These are phyloP conservation scores for Biston betularia DNA, from an alignment of 2,888 invertebrate species.

Conservation along the genomic window DNA sequence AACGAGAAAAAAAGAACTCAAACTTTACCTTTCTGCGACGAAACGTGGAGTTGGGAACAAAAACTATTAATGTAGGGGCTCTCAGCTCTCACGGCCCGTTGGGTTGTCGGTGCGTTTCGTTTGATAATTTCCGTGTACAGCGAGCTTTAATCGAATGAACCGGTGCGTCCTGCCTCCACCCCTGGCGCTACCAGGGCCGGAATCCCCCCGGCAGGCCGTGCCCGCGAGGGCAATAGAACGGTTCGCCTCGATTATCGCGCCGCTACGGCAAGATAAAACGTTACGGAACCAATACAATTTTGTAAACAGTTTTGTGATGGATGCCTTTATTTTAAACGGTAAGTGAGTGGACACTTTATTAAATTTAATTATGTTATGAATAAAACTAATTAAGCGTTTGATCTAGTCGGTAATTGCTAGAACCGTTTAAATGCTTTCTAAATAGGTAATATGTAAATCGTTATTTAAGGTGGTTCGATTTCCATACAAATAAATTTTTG, in stretches of 20 bases:
- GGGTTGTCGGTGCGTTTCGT: constrained; percentile 82
- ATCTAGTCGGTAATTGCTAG: no score
- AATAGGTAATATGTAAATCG: no score
- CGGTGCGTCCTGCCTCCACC: constrained; percentile 51
- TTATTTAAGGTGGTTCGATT: no score
- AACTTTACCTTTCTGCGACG: constrained; percentile 69
- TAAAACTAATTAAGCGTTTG: no score
- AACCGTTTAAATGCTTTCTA: no score
- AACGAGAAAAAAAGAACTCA: constrained; percentile 59
- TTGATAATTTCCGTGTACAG: constrained; percentile 84
- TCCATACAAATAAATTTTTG: no score
- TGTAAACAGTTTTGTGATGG: constrained; percentile 45
- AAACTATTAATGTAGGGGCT: constrained; percentile 82
- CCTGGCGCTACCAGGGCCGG: constrained; percentile 31
- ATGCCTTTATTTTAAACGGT: neutral
- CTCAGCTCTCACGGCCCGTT: constrained; percentile 78
- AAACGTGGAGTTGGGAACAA: constrained; percentile 76
- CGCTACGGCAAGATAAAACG: constrained; percentile 53
- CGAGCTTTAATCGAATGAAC: constrained; percentile 83
- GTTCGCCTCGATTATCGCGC: constrained; percentile 70
- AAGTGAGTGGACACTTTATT: no score
- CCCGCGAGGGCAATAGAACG: constrained; percentile 69
- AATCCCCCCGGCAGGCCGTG: constrained; percentile 40
- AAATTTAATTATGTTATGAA: no score
- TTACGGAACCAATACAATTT: constrained; percentile 52